phyloP scores from a whole-genome alignment of 2,888 invertebrate species.

The Noctua fimbriata region DNA sequence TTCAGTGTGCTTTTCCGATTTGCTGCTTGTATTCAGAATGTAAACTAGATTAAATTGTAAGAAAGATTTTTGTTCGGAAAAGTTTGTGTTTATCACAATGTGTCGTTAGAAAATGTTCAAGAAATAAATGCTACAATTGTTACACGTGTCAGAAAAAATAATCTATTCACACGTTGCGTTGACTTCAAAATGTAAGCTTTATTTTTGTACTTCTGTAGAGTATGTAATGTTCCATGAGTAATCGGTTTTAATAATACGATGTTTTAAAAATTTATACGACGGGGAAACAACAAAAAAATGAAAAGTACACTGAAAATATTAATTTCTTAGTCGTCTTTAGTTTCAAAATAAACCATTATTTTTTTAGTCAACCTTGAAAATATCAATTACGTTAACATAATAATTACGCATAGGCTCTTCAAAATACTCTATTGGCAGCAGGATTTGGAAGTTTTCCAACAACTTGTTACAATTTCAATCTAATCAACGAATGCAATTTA shows the following conservation, averaged over 20 bases:
- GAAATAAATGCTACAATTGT: neutral
- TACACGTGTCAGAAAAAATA: too few species aligned
- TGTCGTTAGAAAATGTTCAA: neutral
- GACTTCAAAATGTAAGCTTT: neutral
- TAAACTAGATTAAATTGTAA: neutral
- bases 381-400: neutral
- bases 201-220: neutral
- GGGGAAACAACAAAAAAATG: neutral
- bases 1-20: slow-evolving; percentile 37
- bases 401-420: neutral
- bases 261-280: neutral
- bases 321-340: neutral
- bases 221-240: neutral
- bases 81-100: neutral
- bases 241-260: neutral
- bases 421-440: neutral
- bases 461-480: neutral
- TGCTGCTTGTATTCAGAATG: neutral
- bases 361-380: neutral
- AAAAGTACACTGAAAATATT: neutral
- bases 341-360: neutral
- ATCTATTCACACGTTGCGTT: neutral
- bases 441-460: neutral
- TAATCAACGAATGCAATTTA: too few species aligned
- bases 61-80: neutral